Percentiles rank a stretch among this genome's conserved stretches.
Evolutionary conservation across 37 sponge, comb jelly and placozoan genomes (phyloP).

Genomic region (Chondrilla cf. caribensis): DNA sequence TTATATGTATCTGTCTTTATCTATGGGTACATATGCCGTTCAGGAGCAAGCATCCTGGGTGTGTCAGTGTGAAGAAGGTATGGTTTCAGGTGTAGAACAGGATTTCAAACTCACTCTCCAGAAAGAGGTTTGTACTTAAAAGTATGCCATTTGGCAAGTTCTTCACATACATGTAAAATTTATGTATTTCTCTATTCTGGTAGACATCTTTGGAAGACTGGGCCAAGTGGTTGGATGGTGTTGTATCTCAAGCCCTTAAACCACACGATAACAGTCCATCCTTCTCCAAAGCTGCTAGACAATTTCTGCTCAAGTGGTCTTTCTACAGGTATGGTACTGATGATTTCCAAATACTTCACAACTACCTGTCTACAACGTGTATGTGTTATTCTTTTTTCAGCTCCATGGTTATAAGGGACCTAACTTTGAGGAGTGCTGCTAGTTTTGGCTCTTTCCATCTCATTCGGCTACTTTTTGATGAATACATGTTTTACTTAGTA

Average conservation of each 20-base stretch:
- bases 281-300: conserved; percentile 80
- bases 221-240: conserved; percentile 90
- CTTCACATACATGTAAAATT: too few species aligned
- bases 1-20: too few species aligned
- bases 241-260: conserved; percentile 78
- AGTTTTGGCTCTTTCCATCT: conserved; percentile 99
- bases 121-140: conserved; percentile 47
- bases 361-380: too few species aligned
- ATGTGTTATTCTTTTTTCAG: conserved; percentile 35
- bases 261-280: conserved; percentile 52
- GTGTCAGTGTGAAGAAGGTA: conserved; percentile 94
- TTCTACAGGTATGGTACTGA: conserved; percentile 84
- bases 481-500: conserved; percentile 98
- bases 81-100: conserved; percentile 78
- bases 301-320: conserved; percentile 99
- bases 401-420: conserved; percentile 98
- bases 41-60: conserved; percentile 99
- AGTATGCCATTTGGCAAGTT: background rate
- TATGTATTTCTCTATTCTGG: background rate
- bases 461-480: conserved; percentile 95
- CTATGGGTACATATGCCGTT: background rate
- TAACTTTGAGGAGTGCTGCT: conserved; percentile 96
- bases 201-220: conserved; percentile 87
- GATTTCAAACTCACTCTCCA: conserved; percentile 94
- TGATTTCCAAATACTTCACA: too few species aligned